Conservation (phyloP, 2,888 invertebrate species). For the Rhodophaea formosa region DNA sequence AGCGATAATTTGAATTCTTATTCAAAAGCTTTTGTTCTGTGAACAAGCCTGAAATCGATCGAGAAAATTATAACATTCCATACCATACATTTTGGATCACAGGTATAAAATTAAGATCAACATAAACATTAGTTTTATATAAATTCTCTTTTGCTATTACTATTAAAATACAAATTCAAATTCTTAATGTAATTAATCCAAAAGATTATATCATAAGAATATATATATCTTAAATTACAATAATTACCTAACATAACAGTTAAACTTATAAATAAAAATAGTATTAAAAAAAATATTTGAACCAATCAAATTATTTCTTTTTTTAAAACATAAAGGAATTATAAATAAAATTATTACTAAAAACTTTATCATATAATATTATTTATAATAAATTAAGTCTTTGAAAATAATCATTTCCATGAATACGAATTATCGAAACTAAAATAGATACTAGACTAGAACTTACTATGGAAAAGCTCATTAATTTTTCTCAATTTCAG, state of each 20-base stretch:
- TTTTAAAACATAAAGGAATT: slow-evolving; percentile 74
- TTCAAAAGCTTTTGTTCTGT: too few species aligned
- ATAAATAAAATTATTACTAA: slow-evolving; percentile 71
- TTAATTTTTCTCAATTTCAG: too few species aligned
- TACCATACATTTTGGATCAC: too few species aligned
- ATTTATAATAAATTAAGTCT: slow-evolving; percentile 77
- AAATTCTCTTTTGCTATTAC: slow-evolving; percentile 78
- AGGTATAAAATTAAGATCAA: too few species aligned
- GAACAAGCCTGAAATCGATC: too few species aligned
- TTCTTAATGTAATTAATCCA: slow-evolving; percentile 79
- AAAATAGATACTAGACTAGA: slow-evolving; percentile 84
- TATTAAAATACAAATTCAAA: slow-evolving; percentile 83
- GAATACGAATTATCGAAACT: slow-evolving; percentile 81
- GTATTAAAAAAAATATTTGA: slow-evolving; percentile 71
- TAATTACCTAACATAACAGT: slow-evolving; percentile 53
- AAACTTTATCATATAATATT: slow-evolving; percentile 79
- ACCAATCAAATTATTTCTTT: slow-evolving; percentile 77
- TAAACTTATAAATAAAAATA: slow-evolving; percentile 72
- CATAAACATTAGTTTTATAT: slow-evolving; percentile 65
- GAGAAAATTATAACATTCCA: too few species aligned
- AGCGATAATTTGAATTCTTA: too few species aligned
- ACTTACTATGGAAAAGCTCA: too few species aligned
- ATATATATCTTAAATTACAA: slow-evolving; percentile 62
- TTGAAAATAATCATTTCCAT: slow-evolving; percentile 84
- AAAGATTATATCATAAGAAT: slow-evolving; percentile 75